Evolutionary conservation across 2,888 invertebrate genomes (phyloP), one percentile per base, ranked within the genome.

Genomic region (Operophtera brumata): DNA sequence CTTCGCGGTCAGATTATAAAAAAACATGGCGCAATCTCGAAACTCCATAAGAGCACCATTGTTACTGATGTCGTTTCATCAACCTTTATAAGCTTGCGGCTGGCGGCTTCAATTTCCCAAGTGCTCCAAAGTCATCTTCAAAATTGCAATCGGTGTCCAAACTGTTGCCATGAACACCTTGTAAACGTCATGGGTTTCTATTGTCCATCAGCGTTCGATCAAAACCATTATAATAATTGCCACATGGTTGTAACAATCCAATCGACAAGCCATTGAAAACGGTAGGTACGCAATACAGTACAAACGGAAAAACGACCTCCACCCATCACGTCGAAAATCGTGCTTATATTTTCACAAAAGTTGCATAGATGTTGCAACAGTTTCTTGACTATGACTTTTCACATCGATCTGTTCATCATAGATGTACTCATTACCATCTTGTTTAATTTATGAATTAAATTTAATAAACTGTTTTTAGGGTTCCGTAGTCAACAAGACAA

Each of bases 181-280:
- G 66, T 63, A 47, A 57, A 43, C 61, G 56, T 67, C 55, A 65
- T 47, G 47, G 54, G 32, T 61, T 57, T 63, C 66, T 49, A 63
- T 44, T 50, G 52, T 54, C 55, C 52, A 59, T 48, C 56, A 51
- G 59, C 61, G 56, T 55, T 64, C 59, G 54, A 57, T 62, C 59
- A 52, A 55, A 54, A 51, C 52, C 49, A 61, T 55, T 55, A 42
- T 52, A 37, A n/a, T 28, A 40, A 62, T 60, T 62, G 61, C 57
- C 54, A 61, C 58, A 60, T 69, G 62, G 12, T 62, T 62, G 69
- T 51, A 71, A 72, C 55, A 47, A 59, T 65, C 57, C 61, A 61
- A 67, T 69, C 69, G 47, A 47, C 40, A 66, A 71, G 72, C 69
- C 67, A 57, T 75, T 66, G 67, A 63, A 56, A 57, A n/a, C n/a